Percentiles rank a stretch among this genome's conserved stretches.
These are phyloP conservation scores for Apteryx mantelli DNA, from an alignment of 2,113 vertebrate species.

Conservation along the genomic window DNA sequence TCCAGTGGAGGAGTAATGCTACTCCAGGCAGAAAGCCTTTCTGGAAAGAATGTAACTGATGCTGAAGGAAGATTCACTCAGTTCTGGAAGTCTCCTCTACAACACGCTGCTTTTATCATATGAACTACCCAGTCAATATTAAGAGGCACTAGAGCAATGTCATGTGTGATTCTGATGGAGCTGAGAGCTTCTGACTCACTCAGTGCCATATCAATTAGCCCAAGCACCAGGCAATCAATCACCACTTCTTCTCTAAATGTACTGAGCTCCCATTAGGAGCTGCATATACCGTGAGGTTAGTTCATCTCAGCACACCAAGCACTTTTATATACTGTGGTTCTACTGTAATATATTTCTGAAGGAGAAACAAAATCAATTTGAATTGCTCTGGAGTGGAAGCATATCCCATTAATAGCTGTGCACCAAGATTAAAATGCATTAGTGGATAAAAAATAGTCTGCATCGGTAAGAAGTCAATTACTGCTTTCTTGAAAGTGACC, in stretches of 20 bases:
- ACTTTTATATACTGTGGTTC: conserved; percentile 53
- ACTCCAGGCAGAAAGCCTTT: conserved; percentile 64
- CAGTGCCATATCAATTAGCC: conserved; percentile 58
- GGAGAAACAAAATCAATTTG: conserved; percentile 61
- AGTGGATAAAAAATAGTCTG: conserved; percentile 37
- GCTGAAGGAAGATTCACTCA: conserved; percentile 42
- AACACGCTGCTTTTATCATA: conserved; percentile 23
- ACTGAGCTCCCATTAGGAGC: conserved; percentile 50
- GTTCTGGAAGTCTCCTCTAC: conserved; percentile 21
- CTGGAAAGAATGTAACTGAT: conserved; percentile 65
- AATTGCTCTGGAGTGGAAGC: conserved; percentile 51
- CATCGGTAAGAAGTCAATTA: conserved; percentile 10
- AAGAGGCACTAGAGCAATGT: conserved; percentile 11
- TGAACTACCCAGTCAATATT: conserved; percentile 17
- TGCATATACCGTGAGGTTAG: conserved; percentile 9
- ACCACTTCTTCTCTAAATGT: conserved; percentile 44
- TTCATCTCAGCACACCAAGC: conserved; percentile 36
- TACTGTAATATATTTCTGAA: conserved; percentile 59
- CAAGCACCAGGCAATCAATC: conserved; percentile 38
- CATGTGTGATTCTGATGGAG: conserved; percentile 50
- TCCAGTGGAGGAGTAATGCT: conserved; percentile 64
- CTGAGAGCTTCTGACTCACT: conserved; percentile 64
- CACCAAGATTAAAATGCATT: conserved; percentile 56
- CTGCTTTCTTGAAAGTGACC: conserved; percentile 27
- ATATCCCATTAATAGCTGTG: conserved; percentile 53